Percentiles rank a stretch among this genome's conserved stretches.
These are phyloP conservation scores for Drosophila ezoana DNA, from an alignment of 2,888 invertebrate genomes.

Conservation along the genomic window DNA sequence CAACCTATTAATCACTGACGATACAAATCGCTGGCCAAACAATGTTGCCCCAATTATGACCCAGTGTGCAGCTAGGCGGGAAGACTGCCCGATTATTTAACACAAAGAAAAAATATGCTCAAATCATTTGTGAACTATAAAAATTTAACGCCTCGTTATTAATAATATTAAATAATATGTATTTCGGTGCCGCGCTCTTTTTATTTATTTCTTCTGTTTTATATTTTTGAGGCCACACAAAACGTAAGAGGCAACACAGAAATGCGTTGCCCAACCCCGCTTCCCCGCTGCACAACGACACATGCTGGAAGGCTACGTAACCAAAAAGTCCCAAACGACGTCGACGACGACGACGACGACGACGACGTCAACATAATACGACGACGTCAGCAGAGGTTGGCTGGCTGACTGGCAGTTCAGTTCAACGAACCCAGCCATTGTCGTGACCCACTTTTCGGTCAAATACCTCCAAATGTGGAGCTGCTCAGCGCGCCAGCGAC, in stretches of 20 bases:
- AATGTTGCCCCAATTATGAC: conserved; percentile 38
- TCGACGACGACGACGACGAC: conserved; percentile 63
- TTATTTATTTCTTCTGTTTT: conserved; percentile 20
- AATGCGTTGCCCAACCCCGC: conserved; percentile 28
- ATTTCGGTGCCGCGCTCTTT: conserved; percentile 37
- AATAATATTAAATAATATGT: conserved; percentile 70
- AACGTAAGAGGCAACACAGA: conserved; percentile 46
- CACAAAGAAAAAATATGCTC: conserved; percentile 14
- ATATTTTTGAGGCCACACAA: conserved; percentile 70
- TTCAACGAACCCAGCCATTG: conserved; percentile 85
- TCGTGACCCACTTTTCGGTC: conserved; percentile 85
- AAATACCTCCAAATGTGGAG: conserved; percentile 85
- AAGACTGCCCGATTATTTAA: conserved; percentile 41
- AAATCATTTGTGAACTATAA: conserved; percentile 29
- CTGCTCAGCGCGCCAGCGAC: conserved; percentile 65
- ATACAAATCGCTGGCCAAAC: conserved; percentile 28
- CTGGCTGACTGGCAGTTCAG: conserved; percentile 77
- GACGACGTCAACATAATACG: conserved; percentile 67
- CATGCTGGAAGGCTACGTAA: conserved; percentile 76
- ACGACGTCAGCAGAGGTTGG: conserved; percentile 67
- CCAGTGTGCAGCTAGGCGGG: neutral
- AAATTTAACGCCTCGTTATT: conserved; percentile 58
- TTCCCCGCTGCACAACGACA: conserved; percentile 25
- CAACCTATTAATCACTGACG: conserved; percentile 44
- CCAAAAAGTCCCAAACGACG: conserved; percentile 66